A percentile compares a stretch with the other conserved stretches of the same genome.
Evolutionary conservation across 2,797 vertebrate species (phyloP).

Genomic region (Artibeus jamaicensis): DNA sequence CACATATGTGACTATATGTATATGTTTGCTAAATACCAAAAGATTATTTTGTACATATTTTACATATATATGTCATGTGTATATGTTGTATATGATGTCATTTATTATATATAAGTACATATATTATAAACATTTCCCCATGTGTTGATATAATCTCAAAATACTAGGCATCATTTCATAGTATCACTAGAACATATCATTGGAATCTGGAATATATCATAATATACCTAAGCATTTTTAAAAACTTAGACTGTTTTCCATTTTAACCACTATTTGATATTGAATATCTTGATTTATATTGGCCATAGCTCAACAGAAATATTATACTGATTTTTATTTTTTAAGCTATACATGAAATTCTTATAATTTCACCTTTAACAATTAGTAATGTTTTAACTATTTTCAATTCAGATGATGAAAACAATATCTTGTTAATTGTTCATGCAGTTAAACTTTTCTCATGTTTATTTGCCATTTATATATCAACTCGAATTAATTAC

Average conservation of each 20-base stretch:
- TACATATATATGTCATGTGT: background rate
- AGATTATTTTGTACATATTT: background rate
- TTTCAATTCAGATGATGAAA: background rate
- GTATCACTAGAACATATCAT: background rate
- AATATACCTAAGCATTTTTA: background rate
- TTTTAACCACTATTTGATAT: background rate
- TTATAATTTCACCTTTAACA: background rate
- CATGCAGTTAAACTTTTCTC: background rate
- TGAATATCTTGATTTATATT: background rate
- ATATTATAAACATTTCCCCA: background rate
- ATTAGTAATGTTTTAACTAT: background rate
- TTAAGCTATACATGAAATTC: background rate
- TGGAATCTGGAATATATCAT: background rate
- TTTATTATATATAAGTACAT: background rate
- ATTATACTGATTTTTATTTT: background rate
- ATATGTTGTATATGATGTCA: too few species aligned
- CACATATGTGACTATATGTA: background rate
- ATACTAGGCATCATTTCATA: background rate
- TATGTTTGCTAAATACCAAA: background rate
- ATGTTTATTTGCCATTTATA: background rate
- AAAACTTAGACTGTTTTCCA: background rate
- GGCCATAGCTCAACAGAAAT: background rate
- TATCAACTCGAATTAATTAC: slow-evolving; percentile 4
- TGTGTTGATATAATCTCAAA: background rate
- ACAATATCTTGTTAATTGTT: background rate